Conservation (phyloP, 2,113 vertebrate species). For the Rhinolophus ferrumequinum region DNA sequence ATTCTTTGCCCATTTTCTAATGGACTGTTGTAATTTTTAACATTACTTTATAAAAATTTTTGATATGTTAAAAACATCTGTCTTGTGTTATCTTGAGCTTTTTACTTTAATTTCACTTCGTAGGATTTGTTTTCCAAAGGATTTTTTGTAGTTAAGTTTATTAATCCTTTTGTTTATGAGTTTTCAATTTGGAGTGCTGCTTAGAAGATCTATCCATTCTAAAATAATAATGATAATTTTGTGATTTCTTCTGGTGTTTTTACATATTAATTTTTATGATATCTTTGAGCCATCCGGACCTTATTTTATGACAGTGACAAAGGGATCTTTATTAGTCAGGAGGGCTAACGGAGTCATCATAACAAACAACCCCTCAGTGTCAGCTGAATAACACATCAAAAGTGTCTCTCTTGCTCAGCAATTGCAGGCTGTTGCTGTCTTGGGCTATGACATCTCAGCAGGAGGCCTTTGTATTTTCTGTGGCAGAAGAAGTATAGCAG, state of each 20-base stretch:
- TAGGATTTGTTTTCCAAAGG: neutral
- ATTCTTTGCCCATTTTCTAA: neutral
- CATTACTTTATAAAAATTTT: neutral
- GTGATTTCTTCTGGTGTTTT: neutral
- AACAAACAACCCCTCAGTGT: neutral
- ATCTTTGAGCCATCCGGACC: neutral
- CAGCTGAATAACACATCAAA: neutral
- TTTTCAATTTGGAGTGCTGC: neutral
- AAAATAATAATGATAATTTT: conserved; percentile 41
- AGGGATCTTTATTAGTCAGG: neutral
- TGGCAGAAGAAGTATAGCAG: neutral
- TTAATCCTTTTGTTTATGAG: neutral
- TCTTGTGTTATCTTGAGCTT: neutral
- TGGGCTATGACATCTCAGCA: neutral
- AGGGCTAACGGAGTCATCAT: neutral
- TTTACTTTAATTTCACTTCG: neutral
- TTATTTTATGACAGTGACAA: neutral
- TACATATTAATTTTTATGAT: neutral
- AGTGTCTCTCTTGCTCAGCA: neutral
- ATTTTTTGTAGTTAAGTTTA: neutral
- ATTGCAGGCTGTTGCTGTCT: neutral
- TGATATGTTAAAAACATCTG: neutral
- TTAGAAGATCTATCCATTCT: neutral
- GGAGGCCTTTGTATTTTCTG: neutral
- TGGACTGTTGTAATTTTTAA: neutral